Percentiles rank a stretch among this genome's conserved stretches.
These are phyloP conservation scores for Musca domestica DNA, from an alignment of 1,140 invertebrate species.

Conservation along the genomic window DNA sequence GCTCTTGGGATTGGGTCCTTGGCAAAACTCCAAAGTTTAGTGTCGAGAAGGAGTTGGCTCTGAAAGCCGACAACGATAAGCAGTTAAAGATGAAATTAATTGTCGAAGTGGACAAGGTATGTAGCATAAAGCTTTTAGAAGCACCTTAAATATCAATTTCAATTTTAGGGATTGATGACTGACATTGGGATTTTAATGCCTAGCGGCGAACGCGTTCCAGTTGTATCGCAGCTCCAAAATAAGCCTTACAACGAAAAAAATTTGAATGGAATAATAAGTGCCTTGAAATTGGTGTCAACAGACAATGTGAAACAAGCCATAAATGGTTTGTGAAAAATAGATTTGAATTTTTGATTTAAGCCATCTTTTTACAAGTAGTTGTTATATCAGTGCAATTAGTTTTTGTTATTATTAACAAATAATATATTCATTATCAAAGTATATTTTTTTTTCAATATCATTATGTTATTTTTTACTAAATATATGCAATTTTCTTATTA, in stretches of 20 bases:
- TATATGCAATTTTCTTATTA: no score
- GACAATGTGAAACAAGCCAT: conserved; percentile 51
- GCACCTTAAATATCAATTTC: background rate
- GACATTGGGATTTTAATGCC: conserved; percentile 42
- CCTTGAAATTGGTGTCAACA: conserved; percentile 45
- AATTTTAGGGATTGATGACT: conserved; percentile 43
- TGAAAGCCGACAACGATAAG: conserved; percentile 40
- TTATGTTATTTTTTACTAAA: no score
- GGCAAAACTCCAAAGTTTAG: conserved; percentile 86
- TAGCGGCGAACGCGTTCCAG: conserved; percentile 43
- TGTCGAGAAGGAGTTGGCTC: conserved; percentile 55
- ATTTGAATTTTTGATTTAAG: background rate
- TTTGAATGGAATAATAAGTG: conserved; percentile 44
- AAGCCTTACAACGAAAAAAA: conserved; percentile 47
- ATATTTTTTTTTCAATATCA: no score
- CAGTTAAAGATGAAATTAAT: conserved; percentile 44
- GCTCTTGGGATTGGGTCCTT: conserved; percentile 84
- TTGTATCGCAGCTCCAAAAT: conserved; percentile 45
- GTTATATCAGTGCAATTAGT: no score
- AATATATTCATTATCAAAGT: no score
- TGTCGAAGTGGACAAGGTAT: conserved; percentile 47
- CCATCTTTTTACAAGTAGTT: background rate
- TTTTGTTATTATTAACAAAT: no score
- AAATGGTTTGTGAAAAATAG: conserved; percentile 34
- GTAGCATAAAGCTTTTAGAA: background rate